Percentiles rank a stretch among this genome's conserved stretches.
phyloP scores from a whole-genome alignment of 2,888 invertebrate species.

The Parnassius mnemosyne region DNA sequence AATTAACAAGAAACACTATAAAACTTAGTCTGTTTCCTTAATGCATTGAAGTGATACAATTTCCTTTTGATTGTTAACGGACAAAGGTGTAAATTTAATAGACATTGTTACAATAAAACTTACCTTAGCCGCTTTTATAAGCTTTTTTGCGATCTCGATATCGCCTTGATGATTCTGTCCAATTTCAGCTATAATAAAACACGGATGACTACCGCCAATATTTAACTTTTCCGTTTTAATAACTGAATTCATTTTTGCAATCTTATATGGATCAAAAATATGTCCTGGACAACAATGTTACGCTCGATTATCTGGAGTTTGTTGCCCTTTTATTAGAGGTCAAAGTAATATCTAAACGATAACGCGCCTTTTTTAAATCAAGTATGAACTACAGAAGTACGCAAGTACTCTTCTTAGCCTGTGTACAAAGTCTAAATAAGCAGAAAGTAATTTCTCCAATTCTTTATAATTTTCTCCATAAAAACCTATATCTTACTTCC shows the following conservation, averaged over 20 bases:
- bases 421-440: too few species aligned
- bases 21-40: too few species aligned
- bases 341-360: background rate
- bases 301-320: background rate
- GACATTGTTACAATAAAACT: slow-evolving; percentile 37
- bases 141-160: slow-evolving; percentile 84
- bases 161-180: slow-evolving; percentile 94
- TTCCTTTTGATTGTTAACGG: background rate
- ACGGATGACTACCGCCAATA: slow-evolving; percentile 73
- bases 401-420: too few species aligned
- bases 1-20: too few species aligned
- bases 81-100: slow-evolving; percentile 1
- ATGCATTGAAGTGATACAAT: background rate
- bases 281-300: background rate
- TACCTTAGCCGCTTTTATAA: slow-evolving; percentile 88
- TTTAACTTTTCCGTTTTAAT: slow-evolving; percentile 67
- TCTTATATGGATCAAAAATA: background rate
- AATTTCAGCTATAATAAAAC: slow-evolving; percentile 91
- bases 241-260: slow-evolving; percentile 63
- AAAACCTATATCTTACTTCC: too few species aligned
- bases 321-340: slow-evolving; percentile 3
- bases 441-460: too few species aligned
- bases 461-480: too few species aligned
- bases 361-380: too few species aligned
- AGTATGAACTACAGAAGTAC: too few species aligned